phyloP scores from a whole-genome alignment of 2,888 invertebrate species.

The Danaus chrysippus region DNA sequence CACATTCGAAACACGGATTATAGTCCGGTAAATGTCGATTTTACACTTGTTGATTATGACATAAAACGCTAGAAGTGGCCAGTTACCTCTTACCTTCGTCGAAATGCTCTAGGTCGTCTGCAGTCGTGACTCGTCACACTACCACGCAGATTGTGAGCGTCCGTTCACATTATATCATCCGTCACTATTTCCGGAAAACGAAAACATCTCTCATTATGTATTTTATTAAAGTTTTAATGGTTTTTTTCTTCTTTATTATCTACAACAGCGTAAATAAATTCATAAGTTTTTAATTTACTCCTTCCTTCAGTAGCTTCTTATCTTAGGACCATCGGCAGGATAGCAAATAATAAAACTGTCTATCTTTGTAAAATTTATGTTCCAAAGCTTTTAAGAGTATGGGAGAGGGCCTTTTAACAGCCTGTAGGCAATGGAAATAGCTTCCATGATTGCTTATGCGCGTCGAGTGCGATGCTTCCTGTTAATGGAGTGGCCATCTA shows the following conservation, averaged over 20 bases:
- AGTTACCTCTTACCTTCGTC: constrained; percentile 33
- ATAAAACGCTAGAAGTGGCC: constrained; percentile 17
- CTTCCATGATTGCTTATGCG: constrained; percentile 55
- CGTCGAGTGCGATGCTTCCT: constrained; percentile 59
- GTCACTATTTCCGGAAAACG: constrained; percentile 1
- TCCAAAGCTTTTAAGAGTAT: background rate
- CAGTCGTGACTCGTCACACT: constrained; percentile 37
- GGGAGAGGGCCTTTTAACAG: background rate
- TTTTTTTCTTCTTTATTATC: too few species aligned
- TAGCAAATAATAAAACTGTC: background rate
- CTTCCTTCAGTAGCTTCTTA: too few species aligned
- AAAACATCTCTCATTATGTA: background rate
- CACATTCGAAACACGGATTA: constrained; percentile 14
- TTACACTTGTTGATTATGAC: constrained; percentile 24
- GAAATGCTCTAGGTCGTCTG: constrained; percentile 32
- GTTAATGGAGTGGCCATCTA: constrained; percentile 58
- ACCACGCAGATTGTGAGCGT: constrained; percentile 31
- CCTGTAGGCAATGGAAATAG: constrained; percentile 26
- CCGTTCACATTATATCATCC: constrained; percentile 21
- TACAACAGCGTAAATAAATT: too few species aligned
- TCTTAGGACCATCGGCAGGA: background rate
- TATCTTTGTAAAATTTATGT: background rate
- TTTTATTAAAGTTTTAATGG: background rate
- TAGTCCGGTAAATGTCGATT: constrained; percentile 19
- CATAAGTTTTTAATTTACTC: too few species aligned